Evolutionary conservation across 2,797 vertebrate species (phyloP), one percentile per base, ranked within the genome.

Genomic region (Sebastes itinus): DNA sequence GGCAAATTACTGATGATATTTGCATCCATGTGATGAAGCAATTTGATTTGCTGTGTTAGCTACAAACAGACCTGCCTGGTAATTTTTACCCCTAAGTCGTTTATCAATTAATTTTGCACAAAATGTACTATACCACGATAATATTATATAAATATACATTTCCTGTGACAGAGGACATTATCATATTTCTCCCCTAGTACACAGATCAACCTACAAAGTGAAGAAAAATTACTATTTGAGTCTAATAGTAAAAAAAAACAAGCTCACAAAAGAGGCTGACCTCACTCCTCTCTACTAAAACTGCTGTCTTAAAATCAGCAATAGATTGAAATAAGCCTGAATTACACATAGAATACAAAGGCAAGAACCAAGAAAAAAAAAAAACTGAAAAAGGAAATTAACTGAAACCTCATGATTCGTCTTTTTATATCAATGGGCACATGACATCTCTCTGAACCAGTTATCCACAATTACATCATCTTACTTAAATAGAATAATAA

Each of bases 391-490:
- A 62, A 46, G 9, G 7, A 42, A 18, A 7, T 23, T 1, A 80
- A 68, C 11, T 76, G 10, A 78, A 76, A 74, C 13, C 75, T 69
- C 27, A 32, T 80, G 76, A 79, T 68, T 81, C 35, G 12, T 38
- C 27, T 62, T 83, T 81, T 71, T 58, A 52, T 69, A 71, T 54
- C 22, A 56, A 33, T 30, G 49, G 22, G 22, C 62, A 75, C 25
- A 62, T 73, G 33, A 27, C 61, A 83, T 74, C 38, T 68, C 20
- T 68, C 56, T 62, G 42, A 75, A 65, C 25, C 12, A 38, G 3
- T 82, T 23, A 56, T 61, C 74, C 16, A 71, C 55, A 74, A 81
- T 71, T 38, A 49, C 49, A 83, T 85, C 55, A 86, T 85, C 68
- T 23, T 32, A 55, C 58, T 65, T 72, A 56, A 65, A 81, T 23